Percentiles rank a stretch among this genome's conserved stretches.
phyloP scores from a whole-genome alignment of 1,140 invertebrate genomes.

The Scaptodrosophila lebanonensis region DNA sequence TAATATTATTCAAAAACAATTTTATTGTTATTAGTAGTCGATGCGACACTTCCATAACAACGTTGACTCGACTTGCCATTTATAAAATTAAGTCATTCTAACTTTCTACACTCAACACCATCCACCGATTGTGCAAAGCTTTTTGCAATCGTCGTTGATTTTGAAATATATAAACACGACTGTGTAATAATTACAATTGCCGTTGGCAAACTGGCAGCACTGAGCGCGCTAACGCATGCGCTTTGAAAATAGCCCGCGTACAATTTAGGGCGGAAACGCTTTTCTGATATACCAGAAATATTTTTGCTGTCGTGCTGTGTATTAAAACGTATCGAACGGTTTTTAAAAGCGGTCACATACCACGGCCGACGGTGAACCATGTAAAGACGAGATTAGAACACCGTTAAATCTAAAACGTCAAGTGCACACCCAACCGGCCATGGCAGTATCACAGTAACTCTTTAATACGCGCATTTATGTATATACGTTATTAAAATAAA shows the following conservation, averaged over 20 bases:
- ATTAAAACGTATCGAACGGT: slow-evolving; percentile 57
- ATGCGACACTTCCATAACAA: no score
- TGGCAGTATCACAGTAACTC: slow-evolving; percentile 13
- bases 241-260: slow-evolving; percentile 6
- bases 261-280: slow-evolving; percentile 71
- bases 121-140: no score
- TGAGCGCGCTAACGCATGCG: no score
- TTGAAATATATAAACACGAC: no score
- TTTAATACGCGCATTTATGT: neutral
- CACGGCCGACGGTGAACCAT: slow-evolving; percentile 14
- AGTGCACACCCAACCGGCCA: slow-evolving; percentile 23
- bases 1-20: no score
- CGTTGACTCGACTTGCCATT: no score
- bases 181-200: no score
- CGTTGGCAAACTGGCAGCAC: no score
- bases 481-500: neutral
- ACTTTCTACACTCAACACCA: no score
- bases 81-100: no score
- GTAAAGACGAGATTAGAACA: slow-evolving; percentile 15
- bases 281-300: slow-evolving; percentile 77
- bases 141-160: no score
- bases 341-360: slow-evolving; percentile 55
- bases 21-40: no score
- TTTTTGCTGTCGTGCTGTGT: slow-evolving; percentile 53
- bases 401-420: slow-evolving; percentile 5